Percentiles rank a stretch among this genome's conserved stretches.
These are phyloP conservation scores for Bombus breviceps DNA, from an alignment of 1,140 invertebrate species.

Conservation along the genomic window DNA sequence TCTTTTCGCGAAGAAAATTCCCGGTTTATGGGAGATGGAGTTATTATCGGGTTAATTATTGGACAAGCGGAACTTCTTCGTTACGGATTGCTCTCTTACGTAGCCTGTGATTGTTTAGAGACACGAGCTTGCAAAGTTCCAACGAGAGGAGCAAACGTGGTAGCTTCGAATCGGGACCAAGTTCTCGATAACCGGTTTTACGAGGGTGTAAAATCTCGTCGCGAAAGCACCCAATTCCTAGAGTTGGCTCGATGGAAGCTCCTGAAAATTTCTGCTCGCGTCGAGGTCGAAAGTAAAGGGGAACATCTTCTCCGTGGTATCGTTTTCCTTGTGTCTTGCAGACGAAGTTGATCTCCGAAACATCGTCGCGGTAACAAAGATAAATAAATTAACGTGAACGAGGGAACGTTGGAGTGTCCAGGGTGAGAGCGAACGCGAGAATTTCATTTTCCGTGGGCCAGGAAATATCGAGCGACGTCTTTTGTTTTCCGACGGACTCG, in stretches of 20 bases:
- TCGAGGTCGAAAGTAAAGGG: not conserved
- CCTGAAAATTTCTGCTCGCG: no score
- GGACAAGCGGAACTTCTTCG: not conserved
- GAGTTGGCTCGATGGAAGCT: not conserved
- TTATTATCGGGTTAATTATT: not conserved
- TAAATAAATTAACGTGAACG: slow-evolving; percentile 21
- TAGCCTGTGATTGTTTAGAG: not conserved
- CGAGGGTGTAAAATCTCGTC: not conserved
- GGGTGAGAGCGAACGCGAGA: not conserved
- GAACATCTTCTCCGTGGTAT: not conserved
- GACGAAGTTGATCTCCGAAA: not conserved
- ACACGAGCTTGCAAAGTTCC: not conserved
- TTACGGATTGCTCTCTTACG: not conserved
- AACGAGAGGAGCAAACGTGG: no score
- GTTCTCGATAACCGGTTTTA: not conserved
- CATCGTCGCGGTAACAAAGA: not conserved
- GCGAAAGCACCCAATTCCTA: not conserved
- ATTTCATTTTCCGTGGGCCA: not conserved
- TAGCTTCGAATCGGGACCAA: not conserved
- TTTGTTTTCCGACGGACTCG: not conserved
- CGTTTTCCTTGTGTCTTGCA: not conserved
- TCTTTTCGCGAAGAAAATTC: not conserved
- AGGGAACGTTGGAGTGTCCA: not conserved
- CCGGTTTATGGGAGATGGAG: not conserved
- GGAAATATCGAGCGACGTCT: slow-evolving; percentile 16